phyloP scores from a whole-genome alignment of 2,797 vertebrate species.

The Acanthopagrus latus region DNA sequence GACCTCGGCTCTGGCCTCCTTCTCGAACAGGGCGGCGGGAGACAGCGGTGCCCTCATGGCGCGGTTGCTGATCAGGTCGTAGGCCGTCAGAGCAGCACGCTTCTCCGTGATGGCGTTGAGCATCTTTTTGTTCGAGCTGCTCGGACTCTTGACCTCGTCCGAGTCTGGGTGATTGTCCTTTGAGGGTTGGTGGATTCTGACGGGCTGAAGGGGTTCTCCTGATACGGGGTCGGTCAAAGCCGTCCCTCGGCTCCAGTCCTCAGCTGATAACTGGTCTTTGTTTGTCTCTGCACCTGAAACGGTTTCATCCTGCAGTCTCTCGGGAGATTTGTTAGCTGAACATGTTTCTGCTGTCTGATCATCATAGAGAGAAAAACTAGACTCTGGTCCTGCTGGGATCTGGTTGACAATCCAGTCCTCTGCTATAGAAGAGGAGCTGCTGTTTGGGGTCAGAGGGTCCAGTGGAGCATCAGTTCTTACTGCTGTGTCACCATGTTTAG shows the following conservation, averaged over 20 bases:
- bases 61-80: constrained; percentile 91
- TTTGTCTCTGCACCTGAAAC: constrained; percentile 14
- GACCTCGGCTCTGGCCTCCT: constrained; percentile 87
- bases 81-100: constrained; percentile 88
- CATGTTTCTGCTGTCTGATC: constrained; percentile 33
- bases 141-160: constrained; percentile 48
- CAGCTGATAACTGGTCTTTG: constrained; percentile 80
- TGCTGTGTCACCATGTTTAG: constrained; percentile 1
- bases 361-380: constrained; percentile 59
- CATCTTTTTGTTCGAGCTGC: constrained; percentile 73
- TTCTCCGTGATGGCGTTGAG: constrained; percentile 89
- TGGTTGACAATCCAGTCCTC: constrained; percentile 83
- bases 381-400: constrained; percentile 54
- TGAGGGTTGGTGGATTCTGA: constrained; percentile 84
- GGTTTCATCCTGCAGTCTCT: constrained; percentile 8
- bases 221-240: constrained; percentile 79
- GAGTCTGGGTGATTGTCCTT: constrained; percentile 31
- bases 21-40: constrained; percentile 88
- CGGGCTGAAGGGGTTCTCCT: constrained; percentile 87
- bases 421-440: constrained; percentile 81
- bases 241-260: constrained; percentile 91
- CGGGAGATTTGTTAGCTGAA: background rate
- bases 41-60: constrained; percentile 89
- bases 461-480: constrained; percentile 17
- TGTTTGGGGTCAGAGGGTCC: constrained; percentile 65